Evolutionary conservation across 53 echinoderm and acorn worm genomes (phyloP).

Genomic region (Echinarachnius parma): DNA sequence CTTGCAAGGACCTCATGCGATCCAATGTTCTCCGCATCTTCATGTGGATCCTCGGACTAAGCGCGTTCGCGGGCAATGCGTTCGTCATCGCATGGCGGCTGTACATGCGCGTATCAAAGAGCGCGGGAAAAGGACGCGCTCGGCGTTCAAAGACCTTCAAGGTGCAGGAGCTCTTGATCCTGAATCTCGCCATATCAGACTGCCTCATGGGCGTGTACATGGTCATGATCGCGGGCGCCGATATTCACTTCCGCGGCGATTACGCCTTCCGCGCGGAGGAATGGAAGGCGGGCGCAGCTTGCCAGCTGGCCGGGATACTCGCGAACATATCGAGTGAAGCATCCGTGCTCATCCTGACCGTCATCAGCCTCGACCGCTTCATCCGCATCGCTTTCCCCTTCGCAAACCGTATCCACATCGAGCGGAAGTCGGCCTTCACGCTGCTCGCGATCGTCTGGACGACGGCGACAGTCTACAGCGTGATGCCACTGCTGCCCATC

Average conservation of each 20-base stretch:
- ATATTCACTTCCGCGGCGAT: constrained; percentile 63
- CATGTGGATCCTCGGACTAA: constrained; percentile 91
- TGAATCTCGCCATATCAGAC: constrained; percentile 87
- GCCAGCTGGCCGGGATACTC: constrained; percentile 73
- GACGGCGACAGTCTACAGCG: constrained; percentile 47
- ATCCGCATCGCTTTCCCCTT: constrained; percentile 86
- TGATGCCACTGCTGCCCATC: constrained; percentile 58
- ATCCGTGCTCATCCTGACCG: constrained; percentile 75
- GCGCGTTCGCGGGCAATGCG: constrained; percentile 82
- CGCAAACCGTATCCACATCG: constrained; percentile 46
- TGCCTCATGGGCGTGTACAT: constrained; percentile 94
- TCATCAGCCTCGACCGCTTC: constrained; percentile 86
- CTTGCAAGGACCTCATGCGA: constrained; percentile 85
- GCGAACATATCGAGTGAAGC: constrained; percentile 85
- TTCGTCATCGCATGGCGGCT: constrained; percentile 74
- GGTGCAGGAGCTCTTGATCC: constrained; percentile 76
- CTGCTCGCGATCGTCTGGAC: constrained; percentile 59
- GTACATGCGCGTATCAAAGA: not conserved
- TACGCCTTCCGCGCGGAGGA: constrained; percentile 70
- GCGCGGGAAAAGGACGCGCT: not conserved
- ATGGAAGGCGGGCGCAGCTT: constrained; percentile 65
- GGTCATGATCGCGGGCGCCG: constrained; percentile 85
- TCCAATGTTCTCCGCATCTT: constrained; percentile 66
- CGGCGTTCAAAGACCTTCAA: constrained; percentile 50
- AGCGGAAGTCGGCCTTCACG: constrained; percentile 46